Percentiles rank a stretch among this genome's conserved stretches.
phyloP scores from a whole-genome alignment of 2,888 invertebrate species.

The Conistra vaccinii region DNA sequence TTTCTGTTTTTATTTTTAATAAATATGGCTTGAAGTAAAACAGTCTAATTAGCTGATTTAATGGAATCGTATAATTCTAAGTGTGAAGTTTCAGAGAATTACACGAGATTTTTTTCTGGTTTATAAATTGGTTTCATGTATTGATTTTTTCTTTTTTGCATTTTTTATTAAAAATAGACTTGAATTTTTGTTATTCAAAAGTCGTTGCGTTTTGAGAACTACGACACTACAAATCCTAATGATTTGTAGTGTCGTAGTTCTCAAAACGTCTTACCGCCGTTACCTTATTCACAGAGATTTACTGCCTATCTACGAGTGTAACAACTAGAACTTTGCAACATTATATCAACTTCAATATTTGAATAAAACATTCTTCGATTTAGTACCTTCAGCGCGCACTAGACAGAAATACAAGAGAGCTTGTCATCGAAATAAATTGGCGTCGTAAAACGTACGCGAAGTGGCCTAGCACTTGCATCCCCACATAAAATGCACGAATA shows the following conservation, averaged over 20 bases:
- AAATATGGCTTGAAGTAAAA: background rate
- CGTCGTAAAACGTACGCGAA: conserved; percentile 66
- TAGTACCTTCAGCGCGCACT: conserved; percentile 52
- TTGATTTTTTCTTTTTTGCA: background rate
- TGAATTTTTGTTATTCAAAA: background rate
- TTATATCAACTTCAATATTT: conserved; percentile 14
- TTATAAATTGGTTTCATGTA: background rate
- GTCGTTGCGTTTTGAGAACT: background rate
- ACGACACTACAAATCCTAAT: too few species aligned
- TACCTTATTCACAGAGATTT: background rate
- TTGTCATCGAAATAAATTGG: conserved; percentile 69
- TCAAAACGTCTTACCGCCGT: too few species aligned
- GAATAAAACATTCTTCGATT: conserved; percentile 43
- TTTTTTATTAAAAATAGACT: background rate
- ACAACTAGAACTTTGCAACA: conserved; percentile 1
- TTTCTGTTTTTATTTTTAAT: conserved; percentile 1
- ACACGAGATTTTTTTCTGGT: background rate
- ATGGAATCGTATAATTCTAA: background rate
- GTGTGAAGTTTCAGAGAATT: background rate
- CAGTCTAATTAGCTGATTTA: background rate
- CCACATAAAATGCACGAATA: conserved; percentile 52
- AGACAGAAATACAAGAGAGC: conserved; percentile 60
- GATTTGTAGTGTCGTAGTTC: too few species aligned
- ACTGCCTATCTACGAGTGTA: background rate
- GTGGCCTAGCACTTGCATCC: conserved; percentile 32